A percentile compares a stretch with the other conserved stretches of the same genome.
These are phyloP conservation scores for Geotrypetes seraphini DNA, from an alignment of 2,797 vertebrate species.

Conservation along the genomic window DNA sequence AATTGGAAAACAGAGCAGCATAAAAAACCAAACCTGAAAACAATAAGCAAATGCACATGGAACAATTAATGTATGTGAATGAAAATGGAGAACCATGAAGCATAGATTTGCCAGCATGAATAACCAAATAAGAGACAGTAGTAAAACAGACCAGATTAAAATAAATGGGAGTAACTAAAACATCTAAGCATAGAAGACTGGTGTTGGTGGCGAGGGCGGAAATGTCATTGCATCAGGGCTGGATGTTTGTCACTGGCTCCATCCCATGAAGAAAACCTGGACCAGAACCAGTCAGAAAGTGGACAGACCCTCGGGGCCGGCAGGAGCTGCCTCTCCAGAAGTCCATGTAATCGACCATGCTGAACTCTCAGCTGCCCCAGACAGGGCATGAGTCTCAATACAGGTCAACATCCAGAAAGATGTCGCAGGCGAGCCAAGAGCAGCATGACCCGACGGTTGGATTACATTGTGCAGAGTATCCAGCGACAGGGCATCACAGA, in stretches of 20 bases:
- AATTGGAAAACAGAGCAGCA: no score
- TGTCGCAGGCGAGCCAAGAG: conserved; percentile 54
- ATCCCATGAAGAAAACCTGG: background rate
- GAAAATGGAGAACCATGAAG: no score
- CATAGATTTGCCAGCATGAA: no score
- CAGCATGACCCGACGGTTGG: conserved; percentile 70
- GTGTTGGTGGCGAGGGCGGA: background rate
- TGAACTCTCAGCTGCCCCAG: conserved; percentile 57
- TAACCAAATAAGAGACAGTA: no score
- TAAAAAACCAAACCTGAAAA: no score
- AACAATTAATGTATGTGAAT: no score
- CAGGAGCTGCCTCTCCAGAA: conserved; percentile 34
- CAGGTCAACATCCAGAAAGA: conserved; percentile 64
- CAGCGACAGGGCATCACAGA: conserved; percentile 63
- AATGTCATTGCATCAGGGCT: background rate
- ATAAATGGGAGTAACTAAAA: no score
- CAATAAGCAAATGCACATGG: no score
- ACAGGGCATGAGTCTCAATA: conserved; percentile 62
- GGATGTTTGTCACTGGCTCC: conserved; percentile 38
- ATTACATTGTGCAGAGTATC: conserved; percentile 72
- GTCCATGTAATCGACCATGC: conserved; percentile 71
- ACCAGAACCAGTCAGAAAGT: conserved; percentile 1
- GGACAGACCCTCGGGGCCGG: background rate
- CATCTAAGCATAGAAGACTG: no score
- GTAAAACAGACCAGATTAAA: no score